Conservation (phyloP, 1,140 invertebrate species). For the Diuraphis noxia region DNA sequence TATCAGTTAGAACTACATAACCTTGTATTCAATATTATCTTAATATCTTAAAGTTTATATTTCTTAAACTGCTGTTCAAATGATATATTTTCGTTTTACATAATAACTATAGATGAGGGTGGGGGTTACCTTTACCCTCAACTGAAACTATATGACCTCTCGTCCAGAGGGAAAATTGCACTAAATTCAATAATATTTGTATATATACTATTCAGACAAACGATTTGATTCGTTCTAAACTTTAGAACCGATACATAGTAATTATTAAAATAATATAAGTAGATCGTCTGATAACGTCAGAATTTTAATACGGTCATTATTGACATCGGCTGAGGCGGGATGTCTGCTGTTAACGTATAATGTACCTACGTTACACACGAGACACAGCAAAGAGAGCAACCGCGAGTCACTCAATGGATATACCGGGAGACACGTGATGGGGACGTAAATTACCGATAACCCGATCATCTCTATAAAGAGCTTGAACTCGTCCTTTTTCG, state of each 20-base stretch:
- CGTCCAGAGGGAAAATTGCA: neutral
- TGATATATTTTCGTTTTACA: neutral
- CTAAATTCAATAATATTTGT: neutral
- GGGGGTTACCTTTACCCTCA: neutral
- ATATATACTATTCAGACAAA: no score
- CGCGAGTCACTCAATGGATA: neutral
- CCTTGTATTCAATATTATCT: neutral
- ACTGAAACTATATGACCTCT: no score
- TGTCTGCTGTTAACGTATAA: neutral
- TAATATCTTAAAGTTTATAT: neutral
- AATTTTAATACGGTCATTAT: neutral
- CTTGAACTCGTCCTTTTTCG: conserved; percentile 4
- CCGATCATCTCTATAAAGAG: neutral
- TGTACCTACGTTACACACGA: neutral
- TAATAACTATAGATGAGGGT: neutral
- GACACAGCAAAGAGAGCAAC: neutral
- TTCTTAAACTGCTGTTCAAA: neutral
- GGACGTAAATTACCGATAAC: conserved; percentile 1
- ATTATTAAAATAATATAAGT: neutral
- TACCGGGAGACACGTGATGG: neutral
- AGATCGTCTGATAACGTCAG: neutral
- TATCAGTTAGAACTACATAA: neutral
- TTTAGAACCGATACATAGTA: neutral
- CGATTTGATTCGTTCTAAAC: neutral
- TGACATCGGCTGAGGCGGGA: neutral